Evolutionary conservation across 2,888 invertebrate species (phyloP).

Genomic region (Eupeodes luniger): DNA sequence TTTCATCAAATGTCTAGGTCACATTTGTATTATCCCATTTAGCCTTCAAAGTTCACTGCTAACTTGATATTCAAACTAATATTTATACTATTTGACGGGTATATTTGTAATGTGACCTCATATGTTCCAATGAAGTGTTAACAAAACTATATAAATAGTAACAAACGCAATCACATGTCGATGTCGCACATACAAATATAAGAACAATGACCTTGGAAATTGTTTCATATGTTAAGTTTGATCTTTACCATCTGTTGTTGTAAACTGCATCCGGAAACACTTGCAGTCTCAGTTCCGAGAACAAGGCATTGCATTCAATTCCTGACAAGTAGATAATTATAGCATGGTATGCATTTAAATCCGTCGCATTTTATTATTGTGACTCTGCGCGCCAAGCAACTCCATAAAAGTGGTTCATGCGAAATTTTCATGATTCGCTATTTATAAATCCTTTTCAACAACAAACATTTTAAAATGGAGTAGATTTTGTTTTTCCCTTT

Average conservation of each 20-base stretch:
- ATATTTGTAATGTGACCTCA: no score
- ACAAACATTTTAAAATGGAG: conserved; percentile 3
- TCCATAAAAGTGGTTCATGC: conserved; percentile 55
- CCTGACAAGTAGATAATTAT: conserved; percentile 17
- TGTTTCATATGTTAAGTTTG: neutral
- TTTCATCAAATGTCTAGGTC: no score
- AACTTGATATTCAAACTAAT: no score
- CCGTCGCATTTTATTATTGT: conserved; percentile 18
- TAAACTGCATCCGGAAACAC: conserved; percentile 18
- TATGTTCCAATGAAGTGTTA: no score
- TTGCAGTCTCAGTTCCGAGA: neutral
- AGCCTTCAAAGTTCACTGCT: no score
- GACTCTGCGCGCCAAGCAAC: neutral
- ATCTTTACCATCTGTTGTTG: conserved; percentile 50
- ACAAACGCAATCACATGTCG: neutral
- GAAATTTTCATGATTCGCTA: conserved; percentile 33
- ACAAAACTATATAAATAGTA: no score
- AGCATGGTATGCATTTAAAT: conserved; percentile 12
- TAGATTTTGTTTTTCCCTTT: conserved; percentile 16
- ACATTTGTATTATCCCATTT: no score
- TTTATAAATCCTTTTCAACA: conserved; percentile 40
- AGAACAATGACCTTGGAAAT: conserved; percentile 38
- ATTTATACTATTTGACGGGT: no score
- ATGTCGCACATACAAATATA: neutral
- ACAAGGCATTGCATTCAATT: conserved; percentile 36